phyloP scores from a whole-genome alignment of 2,888 invertebrate species.

The Tridacna gigas region DNA sequence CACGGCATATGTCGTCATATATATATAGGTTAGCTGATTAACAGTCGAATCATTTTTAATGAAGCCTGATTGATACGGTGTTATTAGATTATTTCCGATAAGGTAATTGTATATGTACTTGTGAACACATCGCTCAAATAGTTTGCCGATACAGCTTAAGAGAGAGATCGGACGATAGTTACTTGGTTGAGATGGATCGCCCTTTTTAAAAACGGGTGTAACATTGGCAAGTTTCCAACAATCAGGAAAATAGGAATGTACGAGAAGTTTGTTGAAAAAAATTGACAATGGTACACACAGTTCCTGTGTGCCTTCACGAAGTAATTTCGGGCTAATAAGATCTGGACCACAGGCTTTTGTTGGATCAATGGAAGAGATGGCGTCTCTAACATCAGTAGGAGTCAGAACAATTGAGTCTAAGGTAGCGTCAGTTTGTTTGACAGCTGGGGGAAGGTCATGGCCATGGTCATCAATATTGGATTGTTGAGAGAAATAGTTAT shows the following conservation, averaged over 20 bases:
- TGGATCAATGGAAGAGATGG: neutral
- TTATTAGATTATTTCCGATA: too few relatives aligned
- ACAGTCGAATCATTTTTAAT: too few relatives aligned
- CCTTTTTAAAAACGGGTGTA: neutral
- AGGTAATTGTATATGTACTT: too few relatives aligned
- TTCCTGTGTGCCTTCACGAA: neutral
- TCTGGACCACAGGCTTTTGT: conserved; percentile 16
- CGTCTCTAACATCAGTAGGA: neutral
- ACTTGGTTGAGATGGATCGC: too few relatives aligned
- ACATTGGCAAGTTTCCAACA: conserved; percentile 17
- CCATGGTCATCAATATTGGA: neutral
- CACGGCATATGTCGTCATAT: too few relatives aligned
- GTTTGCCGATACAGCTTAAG: too few relatives aligned
- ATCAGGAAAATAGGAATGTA: neutral
- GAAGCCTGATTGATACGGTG: too few relatives aligned
- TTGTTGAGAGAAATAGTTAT: conserved; percentile 1
- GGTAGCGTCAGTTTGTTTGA: too few relatives aligned
- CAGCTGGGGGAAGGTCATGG: neutral
- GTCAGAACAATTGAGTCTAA: neutral
- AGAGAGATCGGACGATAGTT: too few relatives aligned
- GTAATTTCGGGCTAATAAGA: conserved; percentile 1
- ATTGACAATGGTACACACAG: too few relatives aligned
- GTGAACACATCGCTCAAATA: too few relatives aligned
- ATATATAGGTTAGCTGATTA: too few relatives aligned
- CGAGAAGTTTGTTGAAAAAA: neutral